Evolutionary conservation across 2,888 invertebrate species (phyloP).

Genomic region (Atethmia centrago): DNA sequence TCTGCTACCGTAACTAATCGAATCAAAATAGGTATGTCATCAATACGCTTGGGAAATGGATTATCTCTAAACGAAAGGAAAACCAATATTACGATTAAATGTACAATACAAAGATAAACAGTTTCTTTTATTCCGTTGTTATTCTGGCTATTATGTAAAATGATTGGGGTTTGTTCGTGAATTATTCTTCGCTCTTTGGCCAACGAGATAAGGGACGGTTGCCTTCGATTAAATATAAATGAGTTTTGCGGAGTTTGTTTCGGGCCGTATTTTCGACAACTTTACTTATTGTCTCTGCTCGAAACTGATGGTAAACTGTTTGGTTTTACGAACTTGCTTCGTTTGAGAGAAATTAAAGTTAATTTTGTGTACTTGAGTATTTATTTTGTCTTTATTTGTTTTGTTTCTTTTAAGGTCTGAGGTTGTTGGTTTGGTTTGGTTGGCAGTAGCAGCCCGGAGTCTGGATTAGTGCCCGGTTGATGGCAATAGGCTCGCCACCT

Average conservation of each 20-base stretch:
- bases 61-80: slow-evolving; percentile 1
- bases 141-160: slow-evolving; percentile 33
- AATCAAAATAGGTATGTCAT: slow-evolving; percentile 4
- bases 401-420: not conserved
- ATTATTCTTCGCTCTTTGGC: slow-evolving; percentile 32
- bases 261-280: not conserved
- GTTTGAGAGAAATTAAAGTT: slow-evolving; percentile 15
- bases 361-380: not conserved
- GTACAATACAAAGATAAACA: slow-evolving; percentile 27
- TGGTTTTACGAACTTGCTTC: not conserved
- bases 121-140: slow-evolving; percentile 19
- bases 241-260: slow-evolving; percentile 25
- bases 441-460: too few species aligned
- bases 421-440: too few species aligned
- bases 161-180: slow-evolving; percentile 32
- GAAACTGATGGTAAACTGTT: not conserved
- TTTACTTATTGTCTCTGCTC: not conserved
- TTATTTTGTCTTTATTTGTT: slow-evolving; percentile 6
- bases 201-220: slow-evolving; percentile 15
- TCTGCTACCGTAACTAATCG: slow-evolving; percentile 7
- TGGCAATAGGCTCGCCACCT: too few species aligned
- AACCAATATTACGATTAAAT: slow-evolving; percentile 14
- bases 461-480: too few species aligned
- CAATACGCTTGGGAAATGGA: not conserved
- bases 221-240: slow-evolving; percentile 44